Conservation (phyloP, 2,888 invertebrate genomes). For the Ecdyonurus torrentis region DNA sequence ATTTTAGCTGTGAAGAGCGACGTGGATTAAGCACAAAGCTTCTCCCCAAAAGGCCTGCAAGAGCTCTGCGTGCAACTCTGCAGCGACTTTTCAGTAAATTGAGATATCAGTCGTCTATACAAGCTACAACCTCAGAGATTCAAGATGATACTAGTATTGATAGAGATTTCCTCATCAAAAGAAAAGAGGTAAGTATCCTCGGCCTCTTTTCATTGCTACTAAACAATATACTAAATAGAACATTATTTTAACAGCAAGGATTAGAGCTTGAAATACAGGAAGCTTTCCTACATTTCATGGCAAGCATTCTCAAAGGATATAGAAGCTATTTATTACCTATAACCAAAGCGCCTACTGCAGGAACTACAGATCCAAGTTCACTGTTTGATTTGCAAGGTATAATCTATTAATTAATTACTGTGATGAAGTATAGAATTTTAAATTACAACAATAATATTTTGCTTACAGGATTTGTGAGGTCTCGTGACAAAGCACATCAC, state of each 20-base stretch:
- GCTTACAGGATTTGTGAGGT: slow-evolving; percentile 51
- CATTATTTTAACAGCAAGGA: too few relatives aligned
- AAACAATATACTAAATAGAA: too few relatives aligned
- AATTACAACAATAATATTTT: not conserved
- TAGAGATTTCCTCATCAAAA: slow-evolving; percentile 62
- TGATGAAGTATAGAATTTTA: not conserved
- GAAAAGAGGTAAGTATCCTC: slow-evolving; percentile 58
- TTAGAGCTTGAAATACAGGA: slow-evolving; percentile 93
- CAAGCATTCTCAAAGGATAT: slow-evolving; percentile 79
- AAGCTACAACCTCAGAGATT: slow-evolving; percentile 11
- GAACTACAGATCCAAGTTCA: slow-evolving; percentile 88
- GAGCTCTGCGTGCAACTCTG: slow-evolving; percentile 60
- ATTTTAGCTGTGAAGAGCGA: slow-evolving; percentile 71
- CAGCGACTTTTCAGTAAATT: slow-evolving; percentile 51
- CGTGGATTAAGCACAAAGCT: slow-evolving; percentile 62
- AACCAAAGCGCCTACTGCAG: slow-evolving; percentile 80
- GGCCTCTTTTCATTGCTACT: too few relatives aligned
- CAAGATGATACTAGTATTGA: slow-evolving; percentile 44
- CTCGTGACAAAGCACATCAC: slow-evolving; percentile 58
- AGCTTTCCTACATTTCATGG: slow-evolving; percentile 92
- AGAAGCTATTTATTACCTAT: slow-evolving; percentile 77
- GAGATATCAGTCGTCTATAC: slow-evolving; percentile 12
- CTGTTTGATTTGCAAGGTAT: slow-evolving; percentile 74
- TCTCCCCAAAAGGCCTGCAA: slow-evolving; percentile 72
- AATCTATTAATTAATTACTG: not conserved